These are phyloP conservation scores for Aphelocoma coerulescens DNA, from an alignment of 2,113 vertebrate species.

Conservation along the genomic window DNA sequence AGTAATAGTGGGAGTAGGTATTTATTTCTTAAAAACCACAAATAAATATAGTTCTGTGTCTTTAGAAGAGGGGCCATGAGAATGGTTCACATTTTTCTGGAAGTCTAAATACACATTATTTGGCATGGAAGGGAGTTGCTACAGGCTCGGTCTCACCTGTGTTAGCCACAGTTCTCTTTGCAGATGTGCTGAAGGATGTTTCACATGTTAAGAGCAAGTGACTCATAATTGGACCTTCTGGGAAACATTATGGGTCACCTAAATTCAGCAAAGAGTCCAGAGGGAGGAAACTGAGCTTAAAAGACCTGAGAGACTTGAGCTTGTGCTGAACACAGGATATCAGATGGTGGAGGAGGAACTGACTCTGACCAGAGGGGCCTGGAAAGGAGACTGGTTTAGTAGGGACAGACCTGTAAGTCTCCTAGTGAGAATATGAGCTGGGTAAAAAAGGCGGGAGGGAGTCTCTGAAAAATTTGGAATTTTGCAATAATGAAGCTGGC, in stretches of 20 bases:
- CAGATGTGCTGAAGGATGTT: slow-evolving; percentile 28
- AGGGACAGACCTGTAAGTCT: background rate
- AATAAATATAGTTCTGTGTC: background rate
- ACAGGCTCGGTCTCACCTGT: background rate
- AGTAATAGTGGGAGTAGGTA: background rate
- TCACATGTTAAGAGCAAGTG: background rate
- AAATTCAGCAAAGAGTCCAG: slow-evolving; percentile 16
- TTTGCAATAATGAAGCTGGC: slow-evolving; percentile 10
- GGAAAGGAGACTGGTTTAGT: background rate
- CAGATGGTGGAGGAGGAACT: slow-evolving; percentile 8
- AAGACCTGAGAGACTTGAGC: background rate
- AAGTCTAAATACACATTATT: background rate
- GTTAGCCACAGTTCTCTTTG: background rate
- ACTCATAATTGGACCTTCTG: slow-evolving; percentile 39
- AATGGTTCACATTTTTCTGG: background rate
- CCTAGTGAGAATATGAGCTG: background rate
- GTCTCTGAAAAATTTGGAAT: slow-evolving; percentile 12
- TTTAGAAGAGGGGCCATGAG: background rate
- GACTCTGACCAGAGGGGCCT: background rate
- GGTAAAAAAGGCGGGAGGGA: background rate
- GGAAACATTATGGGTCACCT: slow-evolving; percentile 38
- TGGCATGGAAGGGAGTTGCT: background rate
- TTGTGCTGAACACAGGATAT: slow-evolving; percentile 1
- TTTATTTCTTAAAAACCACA: background rate
- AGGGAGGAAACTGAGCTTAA: slow-evolving; percentile 3